A percentile compares a stretch with the other conserved stretches of the same genome.
These are phyloP conservation scores for Paedocypris sp. DNA, from an alignment of 2,113 vertebrate species.

Conservation along the genomic window DNA sequence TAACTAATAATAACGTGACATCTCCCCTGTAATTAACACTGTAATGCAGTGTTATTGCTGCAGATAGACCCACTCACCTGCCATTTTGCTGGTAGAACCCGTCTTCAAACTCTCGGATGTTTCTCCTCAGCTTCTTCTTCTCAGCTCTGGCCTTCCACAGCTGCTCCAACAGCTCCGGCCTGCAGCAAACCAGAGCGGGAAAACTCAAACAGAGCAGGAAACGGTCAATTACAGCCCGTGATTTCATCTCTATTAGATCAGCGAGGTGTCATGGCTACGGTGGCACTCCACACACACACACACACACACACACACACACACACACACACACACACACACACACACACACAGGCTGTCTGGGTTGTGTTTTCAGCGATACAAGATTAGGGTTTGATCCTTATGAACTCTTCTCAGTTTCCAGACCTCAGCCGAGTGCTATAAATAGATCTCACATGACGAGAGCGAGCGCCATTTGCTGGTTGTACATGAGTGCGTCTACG, in stretches of 20 bases:
- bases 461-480: neutral
- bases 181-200: slow-evolving; percentile 41
- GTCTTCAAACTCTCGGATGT: slow-evolving; percentile 86
- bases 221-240: neutral
- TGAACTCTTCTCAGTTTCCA: neutral
- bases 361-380: slow-evolving; percentile 2
- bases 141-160: slow-evolving; percentile 95
- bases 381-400: slow-evolving; percentile 23
- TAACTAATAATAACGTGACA: too few species aligned
- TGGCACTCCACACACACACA: neutral
- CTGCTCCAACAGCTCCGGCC: slow-evolving; percentile 95
- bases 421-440: neutral
- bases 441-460: slow-evolving; percentile 10
- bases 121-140: slow-evolving; percentile 92
- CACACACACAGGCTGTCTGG: too few species aligned
- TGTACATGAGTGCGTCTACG: neutral
- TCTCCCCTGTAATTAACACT: too few species aligned
- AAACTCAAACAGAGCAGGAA: neutral
- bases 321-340: too few species aligned
- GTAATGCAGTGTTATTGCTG: too few species aligned
- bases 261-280: slow-evolving; percentile 1
- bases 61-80: slow-evolving; percentile 66
- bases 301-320: neutral
- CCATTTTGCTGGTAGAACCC: slow-evolving; percentile 92
- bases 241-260: too few species aligned